These are phyloP conservation scores for Corythoichthys intestinalis DNA, from an alignment of 2,113 vertebrate genomes.

Conservation along the genomic window DNA sequence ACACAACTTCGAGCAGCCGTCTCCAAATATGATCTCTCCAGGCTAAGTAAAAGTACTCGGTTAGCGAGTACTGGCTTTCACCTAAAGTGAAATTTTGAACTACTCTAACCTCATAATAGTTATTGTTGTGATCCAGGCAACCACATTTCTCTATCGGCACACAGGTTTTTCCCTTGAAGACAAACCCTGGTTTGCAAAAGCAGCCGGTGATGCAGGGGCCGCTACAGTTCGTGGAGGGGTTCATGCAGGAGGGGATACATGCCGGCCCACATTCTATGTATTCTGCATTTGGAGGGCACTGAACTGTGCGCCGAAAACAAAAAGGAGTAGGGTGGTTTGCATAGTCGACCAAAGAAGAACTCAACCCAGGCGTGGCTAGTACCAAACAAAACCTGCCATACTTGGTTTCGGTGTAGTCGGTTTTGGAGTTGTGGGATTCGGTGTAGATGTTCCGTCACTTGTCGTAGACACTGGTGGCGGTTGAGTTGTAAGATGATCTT, in stretches of 20 bases:
- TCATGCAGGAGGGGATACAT: constrained; percentile 67
- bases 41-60: constrained; percentile 46
- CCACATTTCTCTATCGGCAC: constrained; percentile 72
- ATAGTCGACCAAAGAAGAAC: too few species aligned
- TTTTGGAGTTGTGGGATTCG: constrained; percentile 4
- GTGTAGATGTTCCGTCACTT: constrained; percentile 11
- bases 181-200: constrained; percentile 76
- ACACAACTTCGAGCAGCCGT: constrained; percentile 71
- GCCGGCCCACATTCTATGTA: constrained; percentile 66
- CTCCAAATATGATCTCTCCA: constrained; percentile 69
- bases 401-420: constrained; percentile 25
- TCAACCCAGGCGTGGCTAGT: too few species aligned
- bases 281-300: constrained; percentile 64
- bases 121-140: constrained; percentile 69
- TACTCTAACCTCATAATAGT: constrained; percentile 75
- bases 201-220: constrained; percentile 71
- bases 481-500: constrained; percentile 40
- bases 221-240: constrained; percentile 68
- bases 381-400: constrained; percentile 11
- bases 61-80: not conserved
- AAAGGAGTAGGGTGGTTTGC: too few species aligned
- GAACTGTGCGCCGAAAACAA: constrained; percentile 32
- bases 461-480: constrained; percentile 3
- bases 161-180: constrained; percentile 66
- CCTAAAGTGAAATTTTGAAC: not conserved